A percentile compares a stretch with the other conserved stretches of the same genome.
Evolutionary conservation across 53 echinoderm and acorn worm genomes (phyloP).

Genomic region (Patiria pectinifera): DNA sequence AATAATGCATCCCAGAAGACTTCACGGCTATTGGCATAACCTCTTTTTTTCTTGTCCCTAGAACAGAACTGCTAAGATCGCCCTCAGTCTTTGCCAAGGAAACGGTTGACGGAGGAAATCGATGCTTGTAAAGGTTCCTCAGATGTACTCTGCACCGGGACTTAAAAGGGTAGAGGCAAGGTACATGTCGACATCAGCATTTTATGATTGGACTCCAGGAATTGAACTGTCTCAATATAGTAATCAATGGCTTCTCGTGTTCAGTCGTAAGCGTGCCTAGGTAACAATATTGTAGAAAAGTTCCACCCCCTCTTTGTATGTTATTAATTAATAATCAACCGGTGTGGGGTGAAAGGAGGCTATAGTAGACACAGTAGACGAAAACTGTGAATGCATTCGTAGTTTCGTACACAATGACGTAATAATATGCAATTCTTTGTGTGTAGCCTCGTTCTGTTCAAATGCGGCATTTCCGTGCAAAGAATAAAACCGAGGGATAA

Average conservation of each 20-base stretch:
- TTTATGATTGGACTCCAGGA: neutral
- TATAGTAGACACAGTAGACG: too few species aligned
- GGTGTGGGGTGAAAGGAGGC: too few species aligned
- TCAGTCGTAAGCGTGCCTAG: too few species aligned
- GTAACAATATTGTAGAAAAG: too few species aligned
- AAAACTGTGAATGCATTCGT: too few species aligned
- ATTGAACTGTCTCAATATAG: neutral
- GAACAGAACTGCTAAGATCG: neutral
- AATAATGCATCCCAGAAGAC: neutral
- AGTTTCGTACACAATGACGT: too few species aligned
- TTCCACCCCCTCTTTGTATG: too few species aligned
- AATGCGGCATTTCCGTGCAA: too few species aligned
- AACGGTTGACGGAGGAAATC: slow-evolving; percentile 11
- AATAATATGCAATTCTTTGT: too few species aligned
- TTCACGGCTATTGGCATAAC: neutral
- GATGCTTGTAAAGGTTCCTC: neutral
- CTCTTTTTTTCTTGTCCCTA: neutral
- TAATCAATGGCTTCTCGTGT: neutral
- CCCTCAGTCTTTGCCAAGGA: slow-evolving; percentile 1
- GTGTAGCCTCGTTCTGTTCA: too few species aligned
- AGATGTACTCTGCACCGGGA: neutral
- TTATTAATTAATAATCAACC: too few species aligned
- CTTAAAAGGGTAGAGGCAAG: neutral
- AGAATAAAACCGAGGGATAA: too few species aligned
- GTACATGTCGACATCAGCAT: neutral